Base-by-base conservation (phyloP, 2,888 invertebrate species). In the Lithophane socia region DNA sequence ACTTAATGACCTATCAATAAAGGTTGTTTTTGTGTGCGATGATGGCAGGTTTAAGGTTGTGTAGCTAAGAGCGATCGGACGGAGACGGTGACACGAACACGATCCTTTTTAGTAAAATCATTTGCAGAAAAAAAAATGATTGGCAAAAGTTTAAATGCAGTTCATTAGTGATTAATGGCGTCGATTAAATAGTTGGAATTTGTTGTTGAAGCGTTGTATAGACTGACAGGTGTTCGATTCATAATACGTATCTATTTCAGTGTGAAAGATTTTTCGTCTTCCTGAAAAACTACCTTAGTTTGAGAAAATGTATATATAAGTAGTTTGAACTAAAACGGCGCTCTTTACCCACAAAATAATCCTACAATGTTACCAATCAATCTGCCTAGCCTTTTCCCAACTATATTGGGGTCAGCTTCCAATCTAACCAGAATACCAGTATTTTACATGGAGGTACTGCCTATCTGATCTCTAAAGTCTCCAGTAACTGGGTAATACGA, bases 81-180 rank as follows among this genome's bases (percentile, higher is more conserved):
- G 88, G 90, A 89, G 91, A 90, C 92, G 92, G 94, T 90, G 95
- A 95, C 96, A 94, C 93, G 94, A 95, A 94, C 91, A 90, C 92
- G 92, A 92, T 94, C 95, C 94, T 95, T 95, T 95, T 95, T 93
- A 94, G 94, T 92, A 89, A 93, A 94, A 95, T 94, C 92, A 92
- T 92, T 93, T 93, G 92, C 92, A 93, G 90, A 92, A 92, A 94
- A 93, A 37, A 93, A 93, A 93, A 91, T 90, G 82, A 89, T 86
- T 90, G 87, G 87, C 86, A 75, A 87, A 87, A 86, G 86, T 87
- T 88, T 82, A 86, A 88, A 89, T 87, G 85, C 85, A 87, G 82
- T 86, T 90, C 89, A 91, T 91, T 92, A 89, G 83, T 61, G 77
- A 85, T 88, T 87, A 83, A 89, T 85, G 73, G 64, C 66, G 63